These are phyloP conservation scores for Lithophane ornitopus DNA, from an alignment of 2,888 invertebrate genomes.

Conservation along the genomic window DNA sequence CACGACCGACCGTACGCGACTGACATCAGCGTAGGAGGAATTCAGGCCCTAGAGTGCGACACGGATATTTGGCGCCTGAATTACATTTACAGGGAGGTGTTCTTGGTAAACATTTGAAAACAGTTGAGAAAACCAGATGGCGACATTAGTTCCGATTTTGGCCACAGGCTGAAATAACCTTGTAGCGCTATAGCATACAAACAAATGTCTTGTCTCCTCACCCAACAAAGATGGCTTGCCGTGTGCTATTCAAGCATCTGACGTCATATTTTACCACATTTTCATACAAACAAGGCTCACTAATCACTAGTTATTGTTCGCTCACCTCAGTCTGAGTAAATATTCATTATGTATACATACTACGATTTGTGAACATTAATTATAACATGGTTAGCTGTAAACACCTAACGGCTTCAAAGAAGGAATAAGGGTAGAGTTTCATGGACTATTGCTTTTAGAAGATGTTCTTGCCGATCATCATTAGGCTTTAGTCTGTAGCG, in stretches of 20 bases:
- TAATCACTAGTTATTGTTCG: conserved; percentile 59
- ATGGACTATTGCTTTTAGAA: neutral
- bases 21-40: too few relatives aligned
- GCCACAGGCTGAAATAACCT: neutral
- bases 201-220: neutral
- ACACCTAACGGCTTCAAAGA: conserved; percentile 12
- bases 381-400: conserved; percentile 21
- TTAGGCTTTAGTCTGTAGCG: neutral
- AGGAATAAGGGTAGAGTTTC: neutral
- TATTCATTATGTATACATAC: conserved; percentile 30
- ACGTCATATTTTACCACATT: conserved; percentile 27
- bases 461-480: too few relatives aligned
- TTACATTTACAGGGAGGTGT: neutral
- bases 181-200: neutral
- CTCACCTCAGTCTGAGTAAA: conserved; percentile 47
- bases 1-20: too few relatives aligned
- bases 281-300: conserved; percentile 20
- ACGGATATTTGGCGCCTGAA: neutral
- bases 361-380: conserved; percentile 22
- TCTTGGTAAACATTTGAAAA: neutral
- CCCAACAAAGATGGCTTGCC: neutral
- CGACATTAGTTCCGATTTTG: neutral
- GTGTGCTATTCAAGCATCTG: neutral
- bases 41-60: neutral
- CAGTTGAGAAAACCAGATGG: neutral